Conservation (phyloP, 2,888 invertebrate genomes). For the Griposia aprilina region DNA sequence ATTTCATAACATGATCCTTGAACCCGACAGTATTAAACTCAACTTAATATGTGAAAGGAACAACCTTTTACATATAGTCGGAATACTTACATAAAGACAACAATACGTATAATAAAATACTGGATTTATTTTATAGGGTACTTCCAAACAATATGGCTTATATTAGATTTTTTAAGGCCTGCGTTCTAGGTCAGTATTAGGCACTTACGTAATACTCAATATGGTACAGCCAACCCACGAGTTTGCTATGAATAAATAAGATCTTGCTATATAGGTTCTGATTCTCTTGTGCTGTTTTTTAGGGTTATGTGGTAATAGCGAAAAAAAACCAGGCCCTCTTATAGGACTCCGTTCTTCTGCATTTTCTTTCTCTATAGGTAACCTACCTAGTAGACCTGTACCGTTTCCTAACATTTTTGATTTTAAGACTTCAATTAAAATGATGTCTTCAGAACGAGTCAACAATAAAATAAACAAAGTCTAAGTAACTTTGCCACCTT, state of each 20-base stretch:
- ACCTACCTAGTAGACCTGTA: no score
- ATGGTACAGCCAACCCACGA: conserved; percentile 56
- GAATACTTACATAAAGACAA: conserved; percentile 37
- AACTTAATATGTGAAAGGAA: conserved; percentile 33
- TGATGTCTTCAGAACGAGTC: no score
- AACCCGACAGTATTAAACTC: conserved; percentile 38
- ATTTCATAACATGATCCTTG: conserved; percentile 8
- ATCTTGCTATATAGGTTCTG: conserved; percentile 37
- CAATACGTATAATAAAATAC: conserved; percentile 52
- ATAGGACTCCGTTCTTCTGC: not conserved
- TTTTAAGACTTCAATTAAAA: no score
- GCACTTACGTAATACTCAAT: conserved; percentile 62
- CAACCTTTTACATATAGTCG: conserved; percentile 28
- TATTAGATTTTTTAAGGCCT: conserved; percentile 63
- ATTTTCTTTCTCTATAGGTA: no score
- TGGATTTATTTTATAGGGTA: conserved; percentile 56
- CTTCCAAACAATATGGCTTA: conserved; percentile 60
- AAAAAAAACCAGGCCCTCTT: not conserved
- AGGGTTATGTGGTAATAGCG: not conserved
- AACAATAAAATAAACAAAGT: no score
- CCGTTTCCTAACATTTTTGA: no score
- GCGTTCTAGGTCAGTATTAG: conserved; percentile 51
- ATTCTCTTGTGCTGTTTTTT: conserved; percentile 24
- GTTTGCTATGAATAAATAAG: conserved; percentile 64
- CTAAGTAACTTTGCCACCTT: no score